Evolutionary conservation across 2,888 invertebrate genomes (phyloP).

Genomic region (Philopedon plagiatum): DNA sequence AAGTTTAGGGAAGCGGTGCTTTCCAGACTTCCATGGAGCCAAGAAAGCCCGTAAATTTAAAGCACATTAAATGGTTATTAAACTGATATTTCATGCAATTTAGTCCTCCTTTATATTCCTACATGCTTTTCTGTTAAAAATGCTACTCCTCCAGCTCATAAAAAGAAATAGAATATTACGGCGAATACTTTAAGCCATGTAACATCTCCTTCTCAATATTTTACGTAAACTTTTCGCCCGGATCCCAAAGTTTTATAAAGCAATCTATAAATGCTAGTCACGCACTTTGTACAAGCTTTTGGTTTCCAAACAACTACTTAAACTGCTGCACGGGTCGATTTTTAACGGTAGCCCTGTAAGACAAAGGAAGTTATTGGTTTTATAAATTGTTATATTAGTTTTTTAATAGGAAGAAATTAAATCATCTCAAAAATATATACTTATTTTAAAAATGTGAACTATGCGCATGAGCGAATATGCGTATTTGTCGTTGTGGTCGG

Average conservation of each 20-base stretch:
- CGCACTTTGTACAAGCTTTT: slow-evolving; percentile 5
- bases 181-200: background rate
- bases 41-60: no score
- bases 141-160: background rate
- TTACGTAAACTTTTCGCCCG: background rate
- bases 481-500: no score
- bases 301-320: slow-evolving; percentile 13
- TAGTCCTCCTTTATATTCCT: background rate
- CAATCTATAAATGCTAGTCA: slow-evolving; percentile 7
- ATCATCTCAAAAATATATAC: no score
- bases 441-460: no score
- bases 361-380: background rate
- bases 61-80: no score
- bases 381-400: no score
- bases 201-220: background rate
- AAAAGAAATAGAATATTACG: background rate
- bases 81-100: background rate
- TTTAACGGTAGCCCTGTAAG: background rate
- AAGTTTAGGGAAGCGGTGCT: no score
- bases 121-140: no score
- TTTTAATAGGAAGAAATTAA: no score
- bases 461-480: no score
- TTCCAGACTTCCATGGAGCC: no score
- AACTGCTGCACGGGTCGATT: background rate
- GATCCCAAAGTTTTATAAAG: background rate